These are phyloP conservation scores for Eidolon dupreanum DNA, from an alignment of 2,797 vertebrate genomes.

Conservation along the genomic window DNA sequence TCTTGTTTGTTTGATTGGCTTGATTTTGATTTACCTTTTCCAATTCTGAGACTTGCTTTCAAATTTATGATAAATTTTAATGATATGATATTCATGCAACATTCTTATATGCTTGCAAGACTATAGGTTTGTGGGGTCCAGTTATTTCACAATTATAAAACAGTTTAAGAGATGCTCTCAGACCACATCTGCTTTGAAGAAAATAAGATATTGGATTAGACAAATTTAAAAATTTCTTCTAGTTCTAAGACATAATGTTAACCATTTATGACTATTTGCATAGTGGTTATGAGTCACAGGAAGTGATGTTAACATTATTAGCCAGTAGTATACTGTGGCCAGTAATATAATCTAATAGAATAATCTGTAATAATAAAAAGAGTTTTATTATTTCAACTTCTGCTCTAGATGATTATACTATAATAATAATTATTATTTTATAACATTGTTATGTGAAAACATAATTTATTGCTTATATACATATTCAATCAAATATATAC, in stretches of 20 bases:
- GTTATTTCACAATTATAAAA: not conserved
- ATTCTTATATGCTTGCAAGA: not conserved
- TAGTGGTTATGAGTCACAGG: not conserved
- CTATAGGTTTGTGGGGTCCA: not conserved
- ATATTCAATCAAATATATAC: not conserved
- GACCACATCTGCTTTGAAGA: not conserved
- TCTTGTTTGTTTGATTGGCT: not conserved
- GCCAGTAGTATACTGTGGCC: not conserved
- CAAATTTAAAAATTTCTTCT: not conserved
- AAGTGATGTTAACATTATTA: not conserved
- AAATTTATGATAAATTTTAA: constrained; percentile 1
- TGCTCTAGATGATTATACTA: not conserved
- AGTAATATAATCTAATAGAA: not conserved
- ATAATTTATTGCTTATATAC: not conserved
- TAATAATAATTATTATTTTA: not conserved
- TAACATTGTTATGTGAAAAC: not conserved
- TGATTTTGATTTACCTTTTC: not conserved
- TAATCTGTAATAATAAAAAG: not conserved
- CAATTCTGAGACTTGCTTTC: not conserved
- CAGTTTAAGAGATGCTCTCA: not conserved
- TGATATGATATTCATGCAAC: not conserved
- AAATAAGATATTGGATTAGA: not conserved
- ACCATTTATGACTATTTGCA: not conserved
- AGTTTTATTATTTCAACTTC: not conserved
- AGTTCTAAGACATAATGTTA: not conserved